A percentile compares a stretch with the other conserved stretches of the same genome.
These are phyloP conservation scores for Cercopithecus mona DNA, from an alignment of 2,113 vertebrate genomes.

Conservation along the genomic window DNA sequence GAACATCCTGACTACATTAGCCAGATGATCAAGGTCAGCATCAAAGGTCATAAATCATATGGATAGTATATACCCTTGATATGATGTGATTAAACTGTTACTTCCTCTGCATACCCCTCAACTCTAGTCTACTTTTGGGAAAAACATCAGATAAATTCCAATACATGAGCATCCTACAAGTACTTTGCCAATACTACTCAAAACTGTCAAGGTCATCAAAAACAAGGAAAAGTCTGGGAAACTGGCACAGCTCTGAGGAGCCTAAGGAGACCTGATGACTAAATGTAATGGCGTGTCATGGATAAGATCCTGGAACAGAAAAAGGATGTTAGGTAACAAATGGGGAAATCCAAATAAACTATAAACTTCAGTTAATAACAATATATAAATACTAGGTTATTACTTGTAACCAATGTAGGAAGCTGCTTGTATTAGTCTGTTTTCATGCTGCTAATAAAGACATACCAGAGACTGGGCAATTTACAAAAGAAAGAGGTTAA, in stretches of 20 bases:
- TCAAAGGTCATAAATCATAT: not conserved
- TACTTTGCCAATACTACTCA: not conserved
- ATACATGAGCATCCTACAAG: not conserved
- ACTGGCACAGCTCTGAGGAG: not conserved
- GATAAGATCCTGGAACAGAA: not conserved
- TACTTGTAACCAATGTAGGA: not conserved
- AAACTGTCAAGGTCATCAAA: not conserved
- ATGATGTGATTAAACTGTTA: not conserved
- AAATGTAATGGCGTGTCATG: not conserved
- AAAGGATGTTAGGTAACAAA: not conserved
- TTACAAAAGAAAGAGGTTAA: too few species aligned
- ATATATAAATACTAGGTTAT: not conserved
- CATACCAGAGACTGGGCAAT: too few species aligned
- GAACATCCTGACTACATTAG: not conserved
- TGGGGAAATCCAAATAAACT: not conserved
- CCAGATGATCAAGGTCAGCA: not conserved
- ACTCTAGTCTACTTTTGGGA: not conserved
- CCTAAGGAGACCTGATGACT: not conserved
- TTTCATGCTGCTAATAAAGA: too few species aligned
- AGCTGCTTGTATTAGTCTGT: too few species aligned
- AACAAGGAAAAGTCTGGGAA: constrained; percentile 1
- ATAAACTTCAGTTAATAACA: not conserved
- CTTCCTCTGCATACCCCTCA: not conserved
- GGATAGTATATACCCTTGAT: not conserved
- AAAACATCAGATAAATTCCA: not conserved